Evolutionary conservation across 2,888 invertebrate genomes (phyloP), one percentile per base, ranked within the genome.

Genomic region (Sminthurides aquaticus): DNA sequence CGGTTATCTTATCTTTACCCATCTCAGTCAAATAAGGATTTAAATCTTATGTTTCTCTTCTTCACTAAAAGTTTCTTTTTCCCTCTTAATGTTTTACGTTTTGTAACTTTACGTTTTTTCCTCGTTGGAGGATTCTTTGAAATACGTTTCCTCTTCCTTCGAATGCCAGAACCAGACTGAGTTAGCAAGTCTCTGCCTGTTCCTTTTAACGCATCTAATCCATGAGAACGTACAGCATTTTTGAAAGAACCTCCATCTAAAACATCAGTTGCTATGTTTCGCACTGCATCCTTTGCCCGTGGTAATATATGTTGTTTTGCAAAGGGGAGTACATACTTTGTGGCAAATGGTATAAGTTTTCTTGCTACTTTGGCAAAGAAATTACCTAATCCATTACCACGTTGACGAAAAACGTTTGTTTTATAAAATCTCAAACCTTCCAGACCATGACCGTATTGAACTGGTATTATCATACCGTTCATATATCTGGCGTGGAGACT

Each of bases 1-100:
- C 88, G 25, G 77, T 78, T 0, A 83, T 88, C 84, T 78, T 54
- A 15, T 8, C 24, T 54, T 20, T 54, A 18, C 54, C 54, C 54
- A 20, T 54, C 11, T 20, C 24, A 22, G 54, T 54, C 54, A 22
- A 20, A 20, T 18, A 54, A 20, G 20, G 54, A 8, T 54, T 54
- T 8, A 22, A 15, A 54, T 11, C 24, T n/a, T n/a, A n/a, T n/a
- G 18, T 24, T 25, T 55, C 3, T 25, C 5, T 11, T 55, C 18
- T 55, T 27, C 27, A 27, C 18, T 22, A 15, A 1, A 34, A 1
- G n/a, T 11, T 26, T 20, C 43, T 8, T 22, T 34, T 58, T 34
- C n/a, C 48, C 1, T 22, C 8, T 49, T 48, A 3, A 20, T 20
- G 22, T 60, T 48, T 11, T 25, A 26, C 20, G 24, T 22, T 24